Conservation (phyloP, 2,888 invertebrate species). For the Azorinus chamasolen region DNA sequence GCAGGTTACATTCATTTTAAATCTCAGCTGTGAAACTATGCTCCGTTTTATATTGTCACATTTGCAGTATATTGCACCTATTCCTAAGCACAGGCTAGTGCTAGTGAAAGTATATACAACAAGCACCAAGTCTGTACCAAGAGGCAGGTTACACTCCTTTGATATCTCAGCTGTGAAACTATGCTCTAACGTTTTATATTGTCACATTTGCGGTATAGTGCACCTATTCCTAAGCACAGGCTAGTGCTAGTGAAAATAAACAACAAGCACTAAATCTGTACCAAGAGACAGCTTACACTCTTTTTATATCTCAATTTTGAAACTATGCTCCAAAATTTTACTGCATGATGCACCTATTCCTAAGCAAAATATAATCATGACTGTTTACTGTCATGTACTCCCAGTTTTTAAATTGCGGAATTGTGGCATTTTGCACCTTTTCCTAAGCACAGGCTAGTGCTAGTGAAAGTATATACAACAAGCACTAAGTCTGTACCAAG, state of each 20-base stretch:
- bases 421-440: conserved; percentile 7
- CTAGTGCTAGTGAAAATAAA: conserved; percentile 8
- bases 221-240: conserved; percentile 30
- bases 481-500: conserved; percentile 34
- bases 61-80: conserved; percentile 12
- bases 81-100: conserved; percentile 33
- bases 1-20: not conserved
- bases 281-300: conserved; percentile 17
- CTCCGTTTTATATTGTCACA: not conserved
- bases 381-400: too few relatives aligned
- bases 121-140: conserved; percentile 33
- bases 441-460: conserved; percentile 36
- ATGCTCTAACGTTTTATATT: too few relatives aligned
- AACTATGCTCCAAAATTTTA: too few relatives aligned
- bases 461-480: conserved; percentile 26
- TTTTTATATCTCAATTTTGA: too few relatives aligned
- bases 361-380: too few relatives aligned
- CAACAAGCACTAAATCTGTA: conserved; percentile 30
- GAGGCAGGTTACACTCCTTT: conserved; percentile 3
- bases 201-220: not conserved
- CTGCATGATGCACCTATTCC: too few relatives aligned
- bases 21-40: not conserved
- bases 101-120: conserved; percentile 27
- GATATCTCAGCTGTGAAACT: too few relatives aligned
- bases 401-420: too few relatives aligned